A percentile compares a stretch with the other conserved stretches of the same genome.
phyloP scores from a whole-genome alignment of 2,888 invertebrate genomes.

The Melolontha melolontha region DNA sequence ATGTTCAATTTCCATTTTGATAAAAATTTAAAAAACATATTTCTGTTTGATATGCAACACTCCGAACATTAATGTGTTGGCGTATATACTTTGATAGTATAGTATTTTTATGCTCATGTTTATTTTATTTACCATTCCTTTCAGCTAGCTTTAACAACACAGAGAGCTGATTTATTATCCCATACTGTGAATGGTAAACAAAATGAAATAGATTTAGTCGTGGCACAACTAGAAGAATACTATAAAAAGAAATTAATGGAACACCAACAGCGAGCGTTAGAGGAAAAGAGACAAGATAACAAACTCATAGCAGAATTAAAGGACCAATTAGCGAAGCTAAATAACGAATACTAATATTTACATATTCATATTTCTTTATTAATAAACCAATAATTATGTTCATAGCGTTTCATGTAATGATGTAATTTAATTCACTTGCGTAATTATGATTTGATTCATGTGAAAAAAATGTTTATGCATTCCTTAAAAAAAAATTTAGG shows the following conservation, averaged over 20 bases:
- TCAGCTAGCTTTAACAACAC: slow-evolving; percentile 45
- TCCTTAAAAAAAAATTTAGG: neutral
- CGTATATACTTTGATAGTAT: too few relatives aligned
- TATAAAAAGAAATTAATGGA: slow-evolving; percentile 47
- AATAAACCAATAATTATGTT: slow-evolving; percentile 1
- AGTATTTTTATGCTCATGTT: neutral
- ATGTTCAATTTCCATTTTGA: too few relatives aligned
- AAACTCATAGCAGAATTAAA: slow-evolving; percentile 44
- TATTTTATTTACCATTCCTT: slow-evolving; percentile 3
- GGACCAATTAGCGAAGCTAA: slow-evolving; percentile 38
- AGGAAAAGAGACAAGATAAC: slow-evolving; percentile 46
- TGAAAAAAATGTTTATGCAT: slow-evolving; percentile 1
- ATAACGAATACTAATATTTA: slow-evolving; percentile 37
- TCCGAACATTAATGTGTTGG: too few relatives aligned
- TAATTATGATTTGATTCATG: too few relatives aligned
- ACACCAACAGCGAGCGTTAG: slow-evolving; percentile 45
- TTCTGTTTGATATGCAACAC: too few relatives aligned
- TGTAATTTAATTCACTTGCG: too few relatives aligned
- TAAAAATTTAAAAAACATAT: too few relatives aligned
- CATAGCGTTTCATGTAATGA: too few relatives aligned
- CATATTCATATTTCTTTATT: slow-evolving; percentile 21
- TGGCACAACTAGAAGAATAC: slow-evolving; percentile 47
- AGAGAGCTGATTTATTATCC: slow-evolving; percentile 47
- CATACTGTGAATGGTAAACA: slow-evolving; percentile 43
- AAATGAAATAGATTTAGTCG: slow-evolving; percentile 48